Conservation (phyloP, 2,113 vertebrate genomes). For the Burhinus bistriatus region DNA sequence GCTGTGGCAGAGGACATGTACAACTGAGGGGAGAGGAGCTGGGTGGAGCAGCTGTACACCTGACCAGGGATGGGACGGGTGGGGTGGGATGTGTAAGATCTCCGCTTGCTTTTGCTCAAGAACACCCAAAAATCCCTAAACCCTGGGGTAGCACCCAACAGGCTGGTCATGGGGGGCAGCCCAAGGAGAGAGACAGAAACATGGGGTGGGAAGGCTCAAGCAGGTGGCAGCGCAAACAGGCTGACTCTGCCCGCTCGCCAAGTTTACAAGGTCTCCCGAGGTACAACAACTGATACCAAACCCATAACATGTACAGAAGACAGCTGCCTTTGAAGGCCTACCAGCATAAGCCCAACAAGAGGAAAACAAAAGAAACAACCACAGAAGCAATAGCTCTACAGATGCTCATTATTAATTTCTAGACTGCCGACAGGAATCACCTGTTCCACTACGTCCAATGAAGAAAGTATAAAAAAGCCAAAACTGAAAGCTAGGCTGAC, state of each 20-base stretch:
- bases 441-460: neutral
- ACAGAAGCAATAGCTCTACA: neutral
- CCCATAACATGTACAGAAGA: neutral
- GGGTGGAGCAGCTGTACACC: neutral
- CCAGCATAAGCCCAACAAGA: neutral
- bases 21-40: neutral
- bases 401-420: neutral
- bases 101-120: neutral
- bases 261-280: neutral
- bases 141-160: neutral
- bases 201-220: neutral
- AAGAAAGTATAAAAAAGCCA: neutral
- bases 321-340: neutral
- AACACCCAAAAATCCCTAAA: neutral
- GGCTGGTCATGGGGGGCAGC: fast-evolving
- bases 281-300: neutral
- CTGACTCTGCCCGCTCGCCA: neutral
- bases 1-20: neutral
- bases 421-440: neutral
- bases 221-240: neutral
- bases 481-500: neutral
- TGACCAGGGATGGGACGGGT: fast-evolving
- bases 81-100: neutral
- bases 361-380: neutral
- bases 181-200: neutral